These are phyloP conservation scores for Tachyglossus aculeatus DNA, from an alignment of 2,797 vertebrate genomes.

Conservation along the genomic window DNA sequence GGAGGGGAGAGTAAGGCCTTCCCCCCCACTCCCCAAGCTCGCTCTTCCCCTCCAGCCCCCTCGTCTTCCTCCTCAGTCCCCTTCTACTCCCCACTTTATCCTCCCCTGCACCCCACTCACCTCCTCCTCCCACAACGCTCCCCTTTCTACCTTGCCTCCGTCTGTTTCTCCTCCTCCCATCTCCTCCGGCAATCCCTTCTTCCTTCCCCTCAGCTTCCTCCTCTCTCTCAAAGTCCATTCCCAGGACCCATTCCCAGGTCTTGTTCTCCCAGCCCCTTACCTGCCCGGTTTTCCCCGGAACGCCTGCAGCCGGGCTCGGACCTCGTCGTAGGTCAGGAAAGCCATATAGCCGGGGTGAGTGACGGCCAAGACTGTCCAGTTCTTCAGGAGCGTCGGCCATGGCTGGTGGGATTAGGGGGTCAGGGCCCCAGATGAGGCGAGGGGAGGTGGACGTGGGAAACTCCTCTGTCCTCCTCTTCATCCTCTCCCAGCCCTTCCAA, in stretches of 20 bases:
- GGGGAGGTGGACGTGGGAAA: not conserved
- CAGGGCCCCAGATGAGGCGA: not conserved
- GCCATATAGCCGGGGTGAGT: conserved; percentile 92
- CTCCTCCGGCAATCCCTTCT: not conserved
- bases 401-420: conserved; percentile 68
- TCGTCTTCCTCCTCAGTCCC: not conserved
- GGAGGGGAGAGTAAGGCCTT: not conserved
- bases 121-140: rapidly evolving
- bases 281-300: conserved; percentile 83
- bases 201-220: rapidly evolving
- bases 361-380: conserved; percentile 88
- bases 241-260: not conserved
- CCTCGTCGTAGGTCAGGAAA: conserved; percentile 90
- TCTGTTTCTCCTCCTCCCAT: not conserved
- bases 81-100: not conserved
- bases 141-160: rapidly evolving
- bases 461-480: not conserved
- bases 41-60: not conserved
- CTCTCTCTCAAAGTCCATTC: no score
- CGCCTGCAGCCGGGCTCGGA: conserved; percentile 75
- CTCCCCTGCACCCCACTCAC: not conserved
- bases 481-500: not conserved
- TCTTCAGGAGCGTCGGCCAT: conserved; percentile 83
- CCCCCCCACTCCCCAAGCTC: not conserved
- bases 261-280: conserved; percentile 51